A percentile compares a stretch with the other conserved stretches of the same genome.
Conservation (phyloP, 2,797 vertebrate species). For the Sebastes taczanowskii region DNA sequence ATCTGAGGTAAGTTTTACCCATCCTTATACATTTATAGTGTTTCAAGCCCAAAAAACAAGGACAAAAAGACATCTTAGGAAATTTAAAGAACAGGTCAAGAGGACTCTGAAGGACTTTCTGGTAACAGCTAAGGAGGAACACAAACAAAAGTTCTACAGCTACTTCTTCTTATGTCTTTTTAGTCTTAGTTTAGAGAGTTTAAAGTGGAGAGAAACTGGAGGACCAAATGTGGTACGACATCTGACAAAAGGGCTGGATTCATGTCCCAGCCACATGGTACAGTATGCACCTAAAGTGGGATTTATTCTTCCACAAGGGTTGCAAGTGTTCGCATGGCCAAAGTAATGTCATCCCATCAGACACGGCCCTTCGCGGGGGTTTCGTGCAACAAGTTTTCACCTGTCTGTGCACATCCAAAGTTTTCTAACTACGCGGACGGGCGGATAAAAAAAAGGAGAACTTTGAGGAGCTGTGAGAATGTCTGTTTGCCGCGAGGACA, state of each 20-base stretch:
- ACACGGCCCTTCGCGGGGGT: background rate
- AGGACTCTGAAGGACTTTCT: background rate
- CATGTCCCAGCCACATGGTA: background rate
- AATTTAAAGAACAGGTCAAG: background rate
- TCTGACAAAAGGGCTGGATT: background rate
- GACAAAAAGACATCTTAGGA: background rate
- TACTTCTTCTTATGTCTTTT: background rate
- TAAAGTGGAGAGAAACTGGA: background rate
- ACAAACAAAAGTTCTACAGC: background rate
- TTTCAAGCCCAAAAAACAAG: background rate
- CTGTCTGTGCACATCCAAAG: background rate
- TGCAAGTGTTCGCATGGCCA: background rate
- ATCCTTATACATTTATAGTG: background rate
- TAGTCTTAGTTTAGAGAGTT: background rate
- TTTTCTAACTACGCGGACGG: background rate
- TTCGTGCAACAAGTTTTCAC: background rate
- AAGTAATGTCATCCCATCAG: accelerated
- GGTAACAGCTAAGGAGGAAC: background rate
- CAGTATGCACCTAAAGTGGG: background rate
- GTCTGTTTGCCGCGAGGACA: too few relatives aligned
- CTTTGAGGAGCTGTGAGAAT: too few relatives aligned
- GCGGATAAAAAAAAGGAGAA: background rate
- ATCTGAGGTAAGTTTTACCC: background rate
- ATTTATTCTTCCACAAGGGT: background rate
- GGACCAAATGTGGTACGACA: background rate